phyloP scores from a whole-genome alignment of 2,888 invertebrate genomes.

The Matsumyia berberina region DNA sequence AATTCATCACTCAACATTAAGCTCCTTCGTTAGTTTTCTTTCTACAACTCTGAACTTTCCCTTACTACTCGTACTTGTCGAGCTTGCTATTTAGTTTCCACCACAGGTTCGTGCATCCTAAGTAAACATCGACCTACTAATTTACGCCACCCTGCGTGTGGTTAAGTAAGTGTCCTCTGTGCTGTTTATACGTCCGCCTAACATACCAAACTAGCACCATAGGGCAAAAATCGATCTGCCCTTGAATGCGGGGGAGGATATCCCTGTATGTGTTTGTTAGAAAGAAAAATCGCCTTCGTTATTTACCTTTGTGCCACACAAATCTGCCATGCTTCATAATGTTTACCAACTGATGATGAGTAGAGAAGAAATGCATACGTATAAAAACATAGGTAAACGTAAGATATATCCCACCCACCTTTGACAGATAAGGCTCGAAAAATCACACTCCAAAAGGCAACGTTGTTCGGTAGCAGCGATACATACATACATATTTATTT shows the following conservation, averaged over 20 bases:
- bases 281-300: slow-evolving; percentile 57
- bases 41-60: slow-evolving; percentile 8
- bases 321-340: slow-evolving; percentile 56
- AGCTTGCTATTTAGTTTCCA: slow-evolving; percentile 40
- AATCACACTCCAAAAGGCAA: slow-evolving; percentile 26
- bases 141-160: slow-evolving; percentile 68
- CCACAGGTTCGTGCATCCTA: slow-evolving; percentile 55
- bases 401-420: slow-evolving; percentile 44
- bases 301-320: slow-evolving; percentile 67
- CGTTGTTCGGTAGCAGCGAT: slow-evolving; percentile 12
- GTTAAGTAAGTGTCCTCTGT: slow-evolving; percentile 67
- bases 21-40: slow-evolving; percentile 1
- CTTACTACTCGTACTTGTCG: not conserved
- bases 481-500: slow-evolving; percentile 19
- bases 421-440: slow-evolving; percentile 14
- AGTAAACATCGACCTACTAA: slow-evolving; percentile 57
- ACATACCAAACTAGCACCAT: slow-evolving; percentile 39
- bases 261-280: slow-evolving; percentile 12
- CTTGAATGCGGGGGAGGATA: slow-evolving; percentile 51
- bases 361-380: slow-evolving; percentile 50
- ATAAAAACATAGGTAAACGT: slow-evolving; percentile 33
- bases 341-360: slow-evolving; percentile 53
- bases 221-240: slow-evolving; percentile 67
- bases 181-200: slow-evolving; percentile 45
- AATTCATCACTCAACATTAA: slow-evolving; percentile 11